These are phyloP conservation scores for Chymomyza costata DNA, from an alignment of 1,140 invertebrate species.

Conservation along the genomic window DNA sequence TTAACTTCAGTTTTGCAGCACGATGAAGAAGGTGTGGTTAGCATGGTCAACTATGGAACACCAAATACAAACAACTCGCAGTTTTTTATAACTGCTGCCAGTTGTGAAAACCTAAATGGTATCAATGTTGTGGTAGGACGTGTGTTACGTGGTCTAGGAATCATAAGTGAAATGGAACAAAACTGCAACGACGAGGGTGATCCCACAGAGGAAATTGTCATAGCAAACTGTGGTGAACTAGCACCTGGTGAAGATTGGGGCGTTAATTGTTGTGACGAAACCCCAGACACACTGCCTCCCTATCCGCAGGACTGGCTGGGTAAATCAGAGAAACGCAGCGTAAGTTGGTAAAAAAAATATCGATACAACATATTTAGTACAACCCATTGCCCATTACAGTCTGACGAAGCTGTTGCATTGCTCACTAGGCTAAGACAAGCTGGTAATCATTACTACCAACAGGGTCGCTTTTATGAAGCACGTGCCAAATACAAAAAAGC, in stretches of 20 bases:
- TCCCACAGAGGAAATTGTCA: conserved; percentile 80
- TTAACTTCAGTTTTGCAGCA: conserved; percentile 67
- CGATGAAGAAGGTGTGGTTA: conserved; percentile 82
- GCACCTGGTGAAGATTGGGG: conserved; percentile 79
- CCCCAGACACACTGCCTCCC: conserved; percentile 82
- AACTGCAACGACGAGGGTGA: conserved; percentile 77
- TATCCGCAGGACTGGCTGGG: conserved; percentile 85
- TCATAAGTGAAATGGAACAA: conserved; percentile 81
- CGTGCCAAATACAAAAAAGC: conserved; percentile 85
- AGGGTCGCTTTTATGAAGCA: conserved; percentile 79
- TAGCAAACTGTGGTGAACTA: conserved; percentile 85
- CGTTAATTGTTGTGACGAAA: conserved; percentile 82
- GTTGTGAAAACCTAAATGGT: conserved; percentile 90
- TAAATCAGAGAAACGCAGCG: conserved; percentile 60
- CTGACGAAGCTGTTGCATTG: conserved; percentile 35
- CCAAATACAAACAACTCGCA: conserved; percentile 94
- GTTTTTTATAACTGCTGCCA: conserved; percentile 93
- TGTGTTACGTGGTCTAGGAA: conserved; percentile 83
- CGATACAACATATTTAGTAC: not conserved
- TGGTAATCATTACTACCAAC: conserved; percentile 82
- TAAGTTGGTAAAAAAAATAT: conserved; percentile 36
- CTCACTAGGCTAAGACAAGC: conserved; percentile 81
- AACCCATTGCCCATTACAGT: conserved; percentile 15
- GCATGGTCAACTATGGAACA: conserved; percentile 92
- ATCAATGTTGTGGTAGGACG: conserved; percentile 94